These are phyloP conservation scores for Cheilosia scutellata DNA, from an alignment of 2,888 invertebrate species.

Conservation along the genomic window DNA sequence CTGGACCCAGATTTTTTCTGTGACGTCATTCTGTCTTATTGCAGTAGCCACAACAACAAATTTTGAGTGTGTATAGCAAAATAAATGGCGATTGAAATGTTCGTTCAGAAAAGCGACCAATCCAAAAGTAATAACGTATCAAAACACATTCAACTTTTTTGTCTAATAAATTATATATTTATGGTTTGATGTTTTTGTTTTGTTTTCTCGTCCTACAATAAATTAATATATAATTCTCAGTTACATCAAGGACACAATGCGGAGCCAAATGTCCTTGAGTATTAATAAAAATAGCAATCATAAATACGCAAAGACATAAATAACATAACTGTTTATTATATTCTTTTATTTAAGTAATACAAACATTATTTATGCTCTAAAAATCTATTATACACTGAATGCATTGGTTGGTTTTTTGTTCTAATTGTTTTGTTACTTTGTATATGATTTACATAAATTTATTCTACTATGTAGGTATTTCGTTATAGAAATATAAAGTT, in stretches of 20 bases:
- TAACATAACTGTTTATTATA: conserved; percentile 58
- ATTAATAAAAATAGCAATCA: conserved; percentile 55
- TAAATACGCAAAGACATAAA: conserved; percentile 61
- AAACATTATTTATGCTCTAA: conserved; percentile 60
- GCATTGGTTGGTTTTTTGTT: conserved; percentile 19
- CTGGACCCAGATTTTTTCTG: too few relatives aligned
- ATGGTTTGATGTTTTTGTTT: conserved; percentile 27
- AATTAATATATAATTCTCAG: conserved; percentile 57
- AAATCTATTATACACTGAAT: conserved; percentile 61
- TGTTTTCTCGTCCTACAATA: conserved; percentile 48
- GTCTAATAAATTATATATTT: conserved; percentile 70
- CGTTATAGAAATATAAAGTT: conserved; percentile 71
- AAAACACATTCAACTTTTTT: conserved; percentile 17
- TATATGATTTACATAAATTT: conserved; percentile 65
- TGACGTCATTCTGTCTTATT: too few relatives aligned
- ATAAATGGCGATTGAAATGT: too few relatives aligned
- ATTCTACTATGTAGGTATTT: conserved; percentile 47
- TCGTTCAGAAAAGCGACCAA: too few relatives aligned
- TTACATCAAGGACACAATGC: conserved; percentile 45
- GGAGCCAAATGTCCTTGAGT: conserved; percentile 11
- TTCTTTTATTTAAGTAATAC: conserved; percentile 56
- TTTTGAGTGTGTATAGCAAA: too few relatives aligned
- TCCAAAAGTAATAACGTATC: neutral
- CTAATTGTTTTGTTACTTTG: conserved; percentile 33
- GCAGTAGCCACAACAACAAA: too few relatives aligned